Conservation (phyloP, 2,797 vertebrate genomes). For the Anas flavirostris region DNA sequence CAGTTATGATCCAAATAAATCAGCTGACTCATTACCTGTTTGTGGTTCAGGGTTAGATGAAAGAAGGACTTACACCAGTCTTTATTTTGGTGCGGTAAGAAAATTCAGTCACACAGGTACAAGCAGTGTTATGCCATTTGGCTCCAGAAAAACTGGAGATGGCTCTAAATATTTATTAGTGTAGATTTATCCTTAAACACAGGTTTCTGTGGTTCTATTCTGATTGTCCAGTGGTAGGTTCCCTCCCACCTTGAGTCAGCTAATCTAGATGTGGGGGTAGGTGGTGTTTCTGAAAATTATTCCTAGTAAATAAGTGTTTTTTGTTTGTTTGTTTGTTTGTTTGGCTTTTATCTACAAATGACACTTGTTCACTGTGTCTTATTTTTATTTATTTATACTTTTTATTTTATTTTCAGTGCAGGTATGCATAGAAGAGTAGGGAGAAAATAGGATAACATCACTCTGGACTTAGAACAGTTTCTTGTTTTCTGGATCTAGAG, state of each 20-base stretch:
- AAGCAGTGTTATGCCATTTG: not conserved
- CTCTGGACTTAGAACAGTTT: not conserved
- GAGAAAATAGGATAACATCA: rapidly evolving
- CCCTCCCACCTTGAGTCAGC: not conserved
- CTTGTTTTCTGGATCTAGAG: not conserved
- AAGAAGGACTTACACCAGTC: not conserved
- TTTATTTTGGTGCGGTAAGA: not conserved
- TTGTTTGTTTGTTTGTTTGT: too few relatives aligned
- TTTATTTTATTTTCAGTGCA: not conserved
- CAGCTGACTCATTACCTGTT: not conserved
- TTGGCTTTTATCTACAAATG: not conserved
- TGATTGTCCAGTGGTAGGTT: not conserved
- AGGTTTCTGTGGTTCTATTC: not conserved
- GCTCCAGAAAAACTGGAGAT: not conserved
- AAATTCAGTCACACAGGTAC: rapidly evolving
- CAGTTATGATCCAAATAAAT: not conserved
- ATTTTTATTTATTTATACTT: too few relatives aligned
- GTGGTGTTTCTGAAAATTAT: not conserved
- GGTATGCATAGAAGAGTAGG: not conserved
- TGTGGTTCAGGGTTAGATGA: not conserved
- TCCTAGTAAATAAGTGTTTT: not conserved
- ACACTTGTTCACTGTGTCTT: not conserved
- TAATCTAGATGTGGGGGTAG: not conserved
- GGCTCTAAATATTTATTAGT: not conserved
- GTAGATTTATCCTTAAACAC: not conserved